Evolutionary conservation across 2,113 vertebrate genomes (phyloP), one percentile per base, ranked within the genome.

Genomic region (Fulmarus glacialis): DNA sequence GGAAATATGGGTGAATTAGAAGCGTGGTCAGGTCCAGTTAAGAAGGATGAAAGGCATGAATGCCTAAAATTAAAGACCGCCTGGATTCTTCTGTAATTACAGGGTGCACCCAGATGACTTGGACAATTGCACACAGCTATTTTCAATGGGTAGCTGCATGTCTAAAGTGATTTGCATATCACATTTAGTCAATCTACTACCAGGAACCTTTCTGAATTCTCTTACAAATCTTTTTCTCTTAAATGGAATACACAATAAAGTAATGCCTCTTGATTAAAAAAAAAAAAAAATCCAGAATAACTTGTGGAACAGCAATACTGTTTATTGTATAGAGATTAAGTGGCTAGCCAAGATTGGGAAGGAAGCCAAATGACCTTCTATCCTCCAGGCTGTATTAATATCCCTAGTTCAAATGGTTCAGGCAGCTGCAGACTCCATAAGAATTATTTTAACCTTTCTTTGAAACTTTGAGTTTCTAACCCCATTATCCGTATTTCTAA

Each of bases 351-450:
- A 73, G 63, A 63, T 66, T 82, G 72, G 89, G 86, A 87, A 84
- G 38, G 89, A 84, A 95, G 92, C 90, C 94, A 96, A 85, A 72
- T 55, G 92, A 96, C 92, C 95, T 96, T 64, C 82, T 47, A 21
- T 67, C 80, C 89, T 84, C 72, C 68, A 84, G 90, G 55, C 82
- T 92, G 64, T 91, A 95, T 92, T 93, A 95, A 95, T 84, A 96
- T 82, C 86, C 82, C 73, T 36, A 72, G 42, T 63, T 92, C 83
- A 87, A 87, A 91, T n/a, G 23, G 67, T 53, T 70, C 86, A 87
- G 79, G 72, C 86, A 95, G 72, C 86, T 86, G 93, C 59, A 96
- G 67, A 6, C 63, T 71, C 67, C 19, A 3, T 9, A 55, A 73
- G 11, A 82, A 78, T 11, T 74, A 47, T 52, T 93, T 59, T 50